phyloP scores from a whole-genome alignment of 2,113 vertebrate genomes.

The Atrichornis clamosus region DNA sequence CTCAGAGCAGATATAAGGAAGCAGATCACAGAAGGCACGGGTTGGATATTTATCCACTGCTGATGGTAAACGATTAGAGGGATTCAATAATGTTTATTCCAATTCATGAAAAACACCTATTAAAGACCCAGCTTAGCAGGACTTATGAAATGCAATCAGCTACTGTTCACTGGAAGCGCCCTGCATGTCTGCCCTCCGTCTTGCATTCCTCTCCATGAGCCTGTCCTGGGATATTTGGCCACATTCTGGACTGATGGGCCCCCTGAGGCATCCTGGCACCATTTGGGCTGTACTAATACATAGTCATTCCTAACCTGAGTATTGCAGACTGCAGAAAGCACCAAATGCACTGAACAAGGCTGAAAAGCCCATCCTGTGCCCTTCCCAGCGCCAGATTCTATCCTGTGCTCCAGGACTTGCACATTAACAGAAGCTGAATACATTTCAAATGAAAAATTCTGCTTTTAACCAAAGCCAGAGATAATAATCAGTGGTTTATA shows the following conservation, averaged over 20 bases:
- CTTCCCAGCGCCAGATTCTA: background rate
- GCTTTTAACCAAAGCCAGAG: background rate
- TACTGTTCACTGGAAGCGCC: too few species aligned
- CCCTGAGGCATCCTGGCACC: background rate
- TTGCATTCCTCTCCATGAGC: fast-evolving
- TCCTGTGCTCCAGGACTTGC: background rate
- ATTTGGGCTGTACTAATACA: too few species aligned
- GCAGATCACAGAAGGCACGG: fast-evolving
- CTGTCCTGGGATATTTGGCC: background rate
- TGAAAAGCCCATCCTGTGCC: background rate
- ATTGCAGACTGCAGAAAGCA: background rate
- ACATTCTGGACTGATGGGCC: background rate
- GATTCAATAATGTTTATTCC: background rate
- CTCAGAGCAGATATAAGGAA: background rate
- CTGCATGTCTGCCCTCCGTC: background rate
- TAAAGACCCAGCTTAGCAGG: background rate
- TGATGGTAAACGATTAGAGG: background rate
- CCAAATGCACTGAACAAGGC: background rate
- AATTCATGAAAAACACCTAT: fast-evolving
- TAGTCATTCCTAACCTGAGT: background rate
- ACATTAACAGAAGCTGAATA: background rate
- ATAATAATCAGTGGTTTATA: background rate
- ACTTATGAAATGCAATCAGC: background rate
- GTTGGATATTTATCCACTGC: background rate
- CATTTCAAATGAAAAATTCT: background rate